A percentile compares a stretch with the other conserved stretches of the same genome.
phyloP scores from a whole-genome alignment of 2,113 vertebrate genomes.

The Coracopsis vasa region DNA sequence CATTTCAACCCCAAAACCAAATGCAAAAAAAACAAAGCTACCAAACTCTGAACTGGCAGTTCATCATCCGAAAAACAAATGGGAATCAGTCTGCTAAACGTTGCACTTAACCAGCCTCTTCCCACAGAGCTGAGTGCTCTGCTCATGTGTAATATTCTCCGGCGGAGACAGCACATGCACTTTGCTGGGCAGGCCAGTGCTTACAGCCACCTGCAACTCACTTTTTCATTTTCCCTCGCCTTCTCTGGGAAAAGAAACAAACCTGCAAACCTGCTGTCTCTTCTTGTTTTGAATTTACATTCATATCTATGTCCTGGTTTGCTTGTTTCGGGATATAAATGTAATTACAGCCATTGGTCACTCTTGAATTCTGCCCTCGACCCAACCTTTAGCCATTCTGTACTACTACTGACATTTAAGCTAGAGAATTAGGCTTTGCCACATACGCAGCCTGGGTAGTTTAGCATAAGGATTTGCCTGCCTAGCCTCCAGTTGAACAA shows the following conservation, averaged over 20 bases:
- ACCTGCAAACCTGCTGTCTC: not conserved
- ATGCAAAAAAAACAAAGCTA: not conserved
- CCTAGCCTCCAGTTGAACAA: not conserved
- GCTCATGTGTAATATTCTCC: constrained; percentile 46
- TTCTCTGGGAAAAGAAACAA: not conserved
- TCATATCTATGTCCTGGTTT: not conserved
- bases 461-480: constrained; percentile 4
- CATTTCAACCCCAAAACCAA: not conserved
- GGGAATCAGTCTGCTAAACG: not conserved
- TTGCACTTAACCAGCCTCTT: constrained; percentile 54
- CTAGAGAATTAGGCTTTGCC: constrained; percentile 15
- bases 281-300: not conserved
- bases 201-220: not conserved
- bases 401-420: not conserved
- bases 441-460: not conserved
- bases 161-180: constrained; percentile 55
- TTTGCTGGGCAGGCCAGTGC: constrained; percentile 49
- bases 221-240: not conserved
- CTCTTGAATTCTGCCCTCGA: not conserved
- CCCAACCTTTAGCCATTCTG: not conserved
- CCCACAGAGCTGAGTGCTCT: constrained; percentile 18
- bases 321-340: not conserved
- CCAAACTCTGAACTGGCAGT: not conserved
- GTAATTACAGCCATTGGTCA: not conserved
- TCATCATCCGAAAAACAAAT: not conserved